phyloP scores from a whole-genome alignment of 2,113 vertebrate genomes.

The Jaculus jaculus region DNA sequence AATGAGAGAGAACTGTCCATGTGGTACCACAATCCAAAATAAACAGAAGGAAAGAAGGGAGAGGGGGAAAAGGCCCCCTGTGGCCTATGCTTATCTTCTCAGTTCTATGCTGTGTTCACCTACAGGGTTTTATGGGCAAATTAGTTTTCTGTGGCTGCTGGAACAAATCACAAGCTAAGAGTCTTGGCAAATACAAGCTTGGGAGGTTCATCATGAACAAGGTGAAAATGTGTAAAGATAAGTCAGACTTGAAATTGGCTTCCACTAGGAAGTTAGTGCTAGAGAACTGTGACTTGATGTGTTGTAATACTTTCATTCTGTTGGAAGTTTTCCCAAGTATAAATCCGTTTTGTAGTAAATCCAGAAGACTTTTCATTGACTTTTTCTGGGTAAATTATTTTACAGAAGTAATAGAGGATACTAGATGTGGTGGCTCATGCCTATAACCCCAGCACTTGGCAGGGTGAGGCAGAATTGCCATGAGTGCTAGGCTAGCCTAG shows the following conservation, averaged over 20 bases:
- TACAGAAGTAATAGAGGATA: background rate
- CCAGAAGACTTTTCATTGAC: background rate
- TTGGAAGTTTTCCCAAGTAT: background rate
- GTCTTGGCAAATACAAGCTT: background rate
- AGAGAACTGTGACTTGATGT: background rate
- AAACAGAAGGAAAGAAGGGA: background rate
- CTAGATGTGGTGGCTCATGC: background rate
- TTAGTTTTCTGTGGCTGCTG: background rate
- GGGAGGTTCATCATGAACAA: background rate
- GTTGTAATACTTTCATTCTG: background rate
- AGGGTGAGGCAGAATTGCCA: background rate
- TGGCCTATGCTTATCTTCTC: background rate
- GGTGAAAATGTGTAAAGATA: background rate
- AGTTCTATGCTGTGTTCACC: background rate
- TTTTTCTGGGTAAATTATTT: constrained; percentile 43
- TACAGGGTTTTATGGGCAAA: background rate
- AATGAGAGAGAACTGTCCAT: background rate
- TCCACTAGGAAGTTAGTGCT: background rate
- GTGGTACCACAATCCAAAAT: background rate
- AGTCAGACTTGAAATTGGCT: background rate
- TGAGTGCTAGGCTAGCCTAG: background rate
- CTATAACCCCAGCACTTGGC: background rate
- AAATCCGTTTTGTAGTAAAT: constrained; percentile 32
- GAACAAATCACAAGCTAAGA: background rate
- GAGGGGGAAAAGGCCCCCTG: background rate